A percentile compares a stretch with the other conserved stretches of the same genome.
phyloP scores from a whole-genome alignment of 2,888 invertebrate genomes.

The Tachina grossa region DNA sequence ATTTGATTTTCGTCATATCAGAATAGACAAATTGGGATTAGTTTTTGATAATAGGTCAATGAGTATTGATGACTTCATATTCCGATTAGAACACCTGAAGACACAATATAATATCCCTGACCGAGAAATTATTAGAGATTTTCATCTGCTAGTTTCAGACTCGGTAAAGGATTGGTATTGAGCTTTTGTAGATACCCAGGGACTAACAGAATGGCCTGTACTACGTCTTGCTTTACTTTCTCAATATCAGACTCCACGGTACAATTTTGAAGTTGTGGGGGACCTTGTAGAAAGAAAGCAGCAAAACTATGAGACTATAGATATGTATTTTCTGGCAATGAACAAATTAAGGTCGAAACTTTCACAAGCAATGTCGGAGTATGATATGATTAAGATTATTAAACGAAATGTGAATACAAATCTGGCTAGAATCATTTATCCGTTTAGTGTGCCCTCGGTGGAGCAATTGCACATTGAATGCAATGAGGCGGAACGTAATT shows the following conservation, averaged over 20 bases:
- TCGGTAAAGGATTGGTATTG: conserved; percentile 25
- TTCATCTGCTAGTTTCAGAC: conserved; percentile 8
- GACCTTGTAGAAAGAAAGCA: conserved; percentile 13
- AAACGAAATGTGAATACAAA: not conserved
- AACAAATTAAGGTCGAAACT: conserved; percentile 2
- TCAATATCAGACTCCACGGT: conserved; percentile 11
- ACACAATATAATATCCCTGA: conserved; percentile 1
- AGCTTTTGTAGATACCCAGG: conserved; percentile 5
- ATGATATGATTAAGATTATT: not conserved
- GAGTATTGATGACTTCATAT: not conserved
- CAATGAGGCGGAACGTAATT: not conserved
- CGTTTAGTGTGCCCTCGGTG: not conserved
- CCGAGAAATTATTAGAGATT: conserved; percentile 5
- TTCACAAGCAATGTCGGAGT: not conserved
- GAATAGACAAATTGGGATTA: not conserved
- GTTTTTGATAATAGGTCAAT: not conserved
- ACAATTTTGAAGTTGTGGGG: conserved; percentile 16
- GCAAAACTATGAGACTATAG: not conserved
- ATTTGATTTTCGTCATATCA: not conserved
- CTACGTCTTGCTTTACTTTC: not conserved
- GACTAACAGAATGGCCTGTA: conserved; percentile 10
- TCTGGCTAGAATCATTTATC: not conserved
- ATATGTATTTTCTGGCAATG: not conserved
- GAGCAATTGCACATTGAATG: conserved; percentile 3
- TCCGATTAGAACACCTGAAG: not conserved